These are phyloP conservation scores for Papilio dardanus DNA, from an alignment of 1,140 invertebrate genomes.

Conservation along the genomic window DNA sequence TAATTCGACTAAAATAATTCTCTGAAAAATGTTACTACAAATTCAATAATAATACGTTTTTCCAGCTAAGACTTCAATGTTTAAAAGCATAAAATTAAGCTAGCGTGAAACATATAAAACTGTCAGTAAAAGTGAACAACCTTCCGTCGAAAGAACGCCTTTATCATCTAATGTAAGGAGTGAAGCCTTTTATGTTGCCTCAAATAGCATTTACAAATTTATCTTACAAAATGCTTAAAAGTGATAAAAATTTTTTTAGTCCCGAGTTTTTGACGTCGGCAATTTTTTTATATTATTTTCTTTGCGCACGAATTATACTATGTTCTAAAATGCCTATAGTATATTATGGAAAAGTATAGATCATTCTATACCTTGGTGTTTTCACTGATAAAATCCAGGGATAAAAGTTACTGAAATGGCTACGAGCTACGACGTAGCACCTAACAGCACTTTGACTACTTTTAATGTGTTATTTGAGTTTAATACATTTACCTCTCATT, in stretches of 20 bases:
- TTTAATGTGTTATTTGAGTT: slow-evolving; percentile 1
- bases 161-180: background rate
- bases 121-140: background rate
- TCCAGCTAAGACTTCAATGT: background rate
- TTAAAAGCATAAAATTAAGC: background rate
- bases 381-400: background rate
- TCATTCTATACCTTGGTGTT: background rate
- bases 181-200: background rate
- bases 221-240: background rate
- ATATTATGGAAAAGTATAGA: background rate
- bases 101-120: background rate
- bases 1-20: no score
- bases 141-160: background rate
- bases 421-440: background rate
- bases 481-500: slow-evolving; percentile 8
- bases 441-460: background rate
- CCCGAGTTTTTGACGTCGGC: no score
- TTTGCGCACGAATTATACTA: no score
- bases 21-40: no score
- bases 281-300: background rate
- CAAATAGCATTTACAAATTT: background rate
- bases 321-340: background rate
- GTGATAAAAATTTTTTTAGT: background rate
- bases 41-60: background rate
- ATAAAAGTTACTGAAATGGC: background rate